phyloP scores from a whole-genome alignment of 2,113 vertebrate genomes.

The Deroptyus accipitrinus region DNA sequence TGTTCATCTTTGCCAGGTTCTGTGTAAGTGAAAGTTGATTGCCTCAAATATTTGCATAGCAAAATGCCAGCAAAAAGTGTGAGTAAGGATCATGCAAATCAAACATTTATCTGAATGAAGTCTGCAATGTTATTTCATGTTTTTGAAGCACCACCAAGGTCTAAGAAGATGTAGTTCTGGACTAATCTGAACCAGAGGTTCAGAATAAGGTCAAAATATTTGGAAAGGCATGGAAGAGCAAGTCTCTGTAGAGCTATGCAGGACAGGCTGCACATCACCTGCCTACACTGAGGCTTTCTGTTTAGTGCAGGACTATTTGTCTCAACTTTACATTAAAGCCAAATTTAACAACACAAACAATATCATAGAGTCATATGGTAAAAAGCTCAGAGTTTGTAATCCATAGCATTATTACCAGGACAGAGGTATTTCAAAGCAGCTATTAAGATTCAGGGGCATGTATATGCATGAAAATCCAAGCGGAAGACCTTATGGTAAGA shows the following conservation, averaged over 20 bases:
- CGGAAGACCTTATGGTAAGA: not conserved
- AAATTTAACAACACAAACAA: not conserved
- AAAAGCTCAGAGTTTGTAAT: not conserved
- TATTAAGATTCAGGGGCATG: not conserved
- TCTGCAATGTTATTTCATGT: not conserved
- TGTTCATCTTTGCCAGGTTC: not conserved
- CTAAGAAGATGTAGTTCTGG: not conserved
- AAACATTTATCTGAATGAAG: not conserved
- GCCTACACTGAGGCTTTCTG: not conserved
- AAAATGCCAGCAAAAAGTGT: accelerated
- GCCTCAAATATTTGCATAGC: not conserved
- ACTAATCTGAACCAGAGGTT: not conserved
- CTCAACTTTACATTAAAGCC: not conserved
- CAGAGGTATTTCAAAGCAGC: not conserved
- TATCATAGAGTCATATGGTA: not conserved
- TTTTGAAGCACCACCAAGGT: not conserved
- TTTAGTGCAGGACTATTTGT: not conserved
- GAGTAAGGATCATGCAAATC: not conserved
- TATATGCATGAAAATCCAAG: not conserved
- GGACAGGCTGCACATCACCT: not conserved
- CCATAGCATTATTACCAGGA: not conserved
- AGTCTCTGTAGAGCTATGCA: not conserved
- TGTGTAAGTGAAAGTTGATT: not conserved
- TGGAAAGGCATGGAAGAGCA: not conserved
- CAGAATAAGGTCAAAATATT: accelerated